Conservation (phyloP, 2,888 invertebrate genomes). For the Drosophila vallismaia region DNA sequence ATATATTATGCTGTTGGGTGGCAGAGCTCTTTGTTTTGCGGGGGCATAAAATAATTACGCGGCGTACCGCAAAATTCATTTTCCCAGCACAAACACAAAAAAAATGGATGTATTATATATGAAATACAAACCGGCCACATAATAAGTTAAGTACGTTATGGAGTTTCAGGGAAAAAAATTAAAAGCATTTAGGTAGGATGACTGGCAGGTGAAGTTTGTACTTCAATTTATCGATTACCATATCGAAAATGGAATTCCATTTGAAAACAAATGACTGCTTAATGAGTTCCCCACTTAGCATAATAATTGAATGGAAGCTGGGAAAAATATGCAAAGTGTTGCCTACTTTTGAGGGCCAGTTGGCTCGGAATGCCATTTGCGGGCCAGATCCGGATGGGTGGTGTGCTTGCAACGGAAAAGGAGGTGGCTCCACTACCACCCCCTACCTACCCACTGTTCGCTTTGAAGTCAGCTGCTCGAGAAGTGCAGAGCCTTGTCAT, state of each 20-base stretch:
- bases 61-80: slow-evolving; percentile 76
- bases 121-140: slow-evolving; percentile 6
- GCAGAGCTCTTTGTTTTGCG: slow-evolving; percentile 58
- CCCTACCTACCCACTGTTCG: slow-evolving; percentile 15
- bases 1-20: slow-evolving; percentile 59
- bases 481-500: slow-evolving; percentile 54
- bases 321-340: slow-evolving; percentile 53
- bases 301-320: slow-evolving; percentile 52
- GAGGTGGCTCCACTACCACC: background rate
- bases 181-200: slow-evolving; percentile 64
- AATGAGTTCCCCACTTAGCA: slow-evolving; percentile 47
- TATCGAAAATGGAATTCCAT: slow-evolving; percentile 54
- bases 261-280: slow-evolving; percentile 55
- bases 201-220: slow-evolving; percentile 27
- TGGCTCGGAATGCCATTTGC: slow-evolving; percentile 13
- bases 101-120: slow-evolving; percentile 20
- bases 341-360: slow-evolving; percentile 54
- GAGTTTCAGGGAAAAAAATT: slow-evolving; percentile 53
- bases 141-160: background rate
- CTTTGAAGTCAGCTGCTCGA: slow-evolving; percentile 43
- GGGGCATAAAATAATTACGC: slow-evolving; percentile 79
- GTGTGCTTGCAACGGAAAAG: slow-evolving; percentile 2
- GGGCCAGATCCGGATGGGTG: slow-evolving; percentile 6
- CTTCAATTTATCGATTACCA: slow-evolving; percentile 70
- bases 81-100: slow-evolving; percentile 56